Evolutionary conservation across 2,888 invertebrate species (phyloP).

Genomic region (Molorchus minor): DNA sequence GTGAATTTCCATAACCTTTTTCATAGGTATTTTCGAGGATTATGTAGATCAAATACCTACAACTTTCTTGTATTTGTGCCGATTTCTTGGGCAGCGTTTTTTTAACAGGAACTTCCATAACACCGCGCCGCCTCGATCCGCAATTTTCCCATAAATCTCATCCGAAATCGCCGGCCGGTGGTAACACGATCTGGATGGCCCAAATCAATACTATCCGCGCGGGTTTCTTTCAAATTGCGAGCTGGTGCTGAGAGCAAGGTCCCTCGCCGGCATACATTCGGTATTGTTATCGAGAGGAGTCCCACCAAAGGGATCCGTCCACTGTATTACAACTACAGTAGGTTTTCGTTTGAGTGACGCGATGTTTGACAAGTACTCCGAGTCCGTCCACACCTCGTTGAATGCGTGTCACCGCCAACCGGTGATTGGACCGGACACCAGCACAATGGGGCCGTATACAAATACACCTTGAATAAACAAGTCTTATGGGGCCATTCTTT

Average conservation of each 20-base stretch:
- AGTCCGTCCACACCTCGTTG: constrained; percentile 59
- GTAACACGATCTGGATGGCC: constrained; percentile 28
- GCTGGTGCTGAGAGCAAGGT: constrained; percentile 4
- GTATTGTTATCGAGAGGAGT: constrained; percentile 19
- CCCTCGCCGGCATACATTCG: constrained; percentile 19
- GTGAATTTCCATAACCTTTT: no score
- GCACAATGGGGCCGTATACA: constrained; percentile 51
- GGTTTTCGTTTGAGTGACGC: constrained; percentile 52
- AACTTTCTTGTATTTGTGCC: no score
- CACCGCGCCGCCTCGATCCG: no score
- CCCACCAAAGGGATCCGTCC: constrained; percentile 27
- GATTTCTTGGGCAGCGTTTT: no score
- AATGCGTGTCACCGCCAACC: constrained; percentile 58
- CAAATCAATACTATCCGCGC: constrained; percentile 20
- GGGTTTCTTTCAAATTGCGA: constrained; percentile 12
- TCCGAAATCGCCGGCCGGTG: constrained; percentile 2
- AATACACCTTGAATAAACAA: constrained; percentile 38
- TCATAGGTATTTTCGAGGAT: no score
- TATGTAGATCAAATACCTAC: no score
- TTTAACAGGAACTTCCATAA: no score
- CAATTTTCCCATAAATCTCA: constrained; percentile 31
- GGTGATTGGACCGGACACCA: constrained; percentile 58
- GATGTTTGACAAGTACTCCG: constrained; percentile 61
- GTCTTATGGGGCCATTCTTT: constrained; percentile 14
- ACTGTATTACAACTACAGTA: constrained; percentile 32